Percentiles rank a stretch among this genome's conserved stretches.
phyloP scores from a whole-genome alignment of 23 tunicate genomes.

The Corella eumyota region DNA sequence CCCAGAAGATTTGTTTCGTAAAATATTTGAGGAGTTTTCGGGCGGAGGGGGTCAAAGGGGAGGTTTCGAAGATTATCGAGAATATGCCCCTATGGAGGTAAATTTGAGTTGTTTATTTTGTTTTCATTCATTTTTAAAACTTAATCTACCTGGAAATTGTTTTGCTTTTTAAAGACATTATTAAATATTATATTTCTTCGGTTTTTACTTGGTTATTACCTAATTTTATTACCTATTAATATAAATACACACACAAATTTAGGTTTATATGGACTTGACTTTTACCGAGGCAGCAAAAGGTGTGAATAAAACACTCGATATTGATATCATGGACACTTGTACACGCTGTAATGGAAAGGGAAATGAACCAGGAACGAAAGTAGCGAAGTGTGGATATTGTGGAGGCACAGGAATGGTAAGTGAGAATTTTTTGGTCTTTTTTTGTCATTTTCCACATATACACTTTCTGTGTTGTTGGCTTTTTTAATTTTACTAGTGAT shows the following conservation, averaged over 20 bases:
- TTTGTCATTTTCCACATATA: not conserved
- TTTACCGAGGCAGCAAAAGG: conserved; percentile 89
- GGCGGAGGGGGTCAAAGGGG: conserved; percentile 19
- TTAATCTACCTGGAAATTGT: not conserved
- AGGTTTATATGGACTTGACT: conserved; percentile 75
- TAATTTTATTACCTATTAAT: too few species aligned
- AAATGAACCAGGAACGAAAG: conserved; percentile 83
- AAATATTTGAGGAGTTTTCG: conserved; percentile 88
- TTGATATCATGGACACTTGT: conserved; percentile 86
- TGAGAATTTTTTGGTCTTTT: not conserved
- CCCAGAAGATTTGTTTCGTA: conserved; percentile 85
- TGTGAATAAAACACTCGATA: conserved; percentile 53
- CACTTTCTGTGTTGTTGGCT: not conserved
- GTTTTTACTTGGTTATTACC: too few species aligned
- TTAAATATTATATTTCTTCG: too few species aligned
- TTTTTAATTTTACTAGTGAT: too few species aligned
- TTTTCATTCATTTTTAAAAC: too few species aligned
- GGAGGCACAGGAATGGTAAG: conserved; percentile 81
- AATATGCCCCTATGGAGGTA: conserved; percentile 81
- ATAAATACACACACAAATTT: too few species aligned
- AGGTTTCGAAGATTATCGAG: conserved; percentile 57
- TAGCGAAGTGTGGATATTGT: conserved; percentile 78
- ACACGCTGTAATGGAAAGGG: conserved; percentile 65
- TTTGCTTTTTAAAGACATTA: too few species aligned
- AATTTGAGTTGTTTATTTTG: not conserved